Evolutionary conservation across 2,888 invertebrate genomes (phyloP), one percentile per base, ranked within the genome.

Genomic region (Calephelis perditalis): DNA sequence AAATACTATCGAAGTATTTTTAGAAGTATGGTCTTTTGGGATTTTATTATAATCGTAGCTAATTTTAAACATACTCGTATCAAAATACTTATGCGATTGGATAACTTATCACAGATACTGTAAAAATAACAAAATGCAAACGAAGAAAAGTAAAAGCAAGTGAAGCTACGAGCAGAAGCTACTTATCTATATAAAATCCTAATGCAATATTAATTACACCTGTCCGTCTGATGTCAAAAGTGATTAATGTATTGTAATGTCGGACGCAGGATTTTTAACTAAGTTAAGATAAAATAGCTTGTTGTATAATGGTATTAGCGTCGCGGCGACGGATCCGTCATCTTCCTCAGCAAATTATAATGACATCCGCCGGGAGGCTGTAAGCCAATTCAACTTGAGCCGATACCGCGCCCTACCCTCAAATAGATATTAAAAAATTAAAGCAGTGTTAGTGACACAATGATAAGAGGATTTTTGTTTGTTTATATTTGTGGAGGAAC

Each of bases 261-360:
- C 78, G 82, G 84, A 78, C 82, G 87, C 86, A 86, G 89, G 89
- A 89, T 89, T 89, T 89, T 90, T 90, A 89, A 89, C 87, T 85
- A 84, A 89, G 87, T 90, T 88, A 86, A 88, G 88, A 89, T 88
- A 90, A 89, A 88, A 87, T 88, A 86, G 90, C 90, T 90, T 81
- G 86, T 79, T 84, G 86, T 85, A 85, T 84, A 84, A 82, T 82
- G 82, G 82, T 84, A 78, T 75, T 75, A 67, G 84, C 84, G 78
- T 76, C 72, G 77, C 82, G 87, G 52, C 52, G 52, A 52, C 72
- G 84, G 81, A 87, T 88, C 86, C 82, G 87, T 89, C 90, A 87
- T 87, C 84, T 15, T 55, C 87, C 86, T 82, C 76, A 73, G 76
- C 77, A 87, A 87, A 90, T 90, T 88, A 86, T 86, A 87, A 86